phyloP scores from a whole-genome alignment of 2,888 invertebrate species.

The Mythimna ferrago region DNA sequence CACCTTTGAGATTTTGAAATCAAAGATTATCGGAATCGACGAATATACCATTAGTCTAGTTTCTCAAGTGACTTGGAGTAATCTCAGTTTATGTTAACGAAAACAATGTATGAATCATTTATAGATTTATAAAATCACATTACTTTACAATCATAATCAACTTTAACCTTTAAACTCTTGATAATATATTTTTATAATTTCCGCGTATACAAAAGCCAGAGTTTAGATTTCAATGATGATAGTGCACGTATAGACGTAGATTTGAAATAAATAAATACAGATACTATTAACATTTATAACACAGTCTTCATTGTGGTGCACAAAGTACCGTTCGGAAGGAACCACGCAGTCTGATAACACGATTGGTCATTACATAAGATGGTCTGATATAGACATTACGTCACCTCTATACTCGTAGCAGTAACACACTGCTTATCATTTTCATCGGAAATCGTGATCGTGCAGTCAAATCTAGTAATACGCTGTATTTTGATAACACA shows the following conservation, averaged over 20 bases:
- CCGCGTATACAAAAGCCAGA: slow-evolving; percentile 13
- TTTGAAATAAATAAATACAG: slow-evolving; percentile 35
- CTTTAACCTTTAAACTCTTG: slow-evolving; percentile 27
- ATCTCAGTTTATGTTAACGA: slow-evolving; percentile 32
- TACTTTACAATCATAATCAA: slow-evolving; percentile 26
- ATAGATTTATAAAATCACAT: slow-evolving; percentile 42
- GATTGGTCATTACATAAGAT: slow-evolving; percentile 62
- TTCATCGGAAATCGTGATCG: slow-evolving; percentile 47
- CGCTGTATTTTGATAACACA: slow-evolving; percentile 53
- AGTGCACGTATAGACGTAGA: slow-evolving; percentile 28
- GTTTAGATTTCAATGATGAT: slow-evolving; percentile 25
- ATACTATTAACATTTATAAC: slow-evolving; percentile 26
- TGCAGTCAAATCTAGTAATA: slow-evolving; percentile 46
- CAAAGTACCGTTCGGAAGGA: slow-evolving; percentile 38
- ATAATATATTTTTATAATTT: slow-evolving; percentile 28
- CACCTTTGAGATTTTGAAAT: slow-evolving; percentile 30
- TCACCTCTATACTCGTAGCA: slow-evolving; percentile 34
- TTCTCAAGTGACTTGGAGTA: slow-evolving; percentile 44
- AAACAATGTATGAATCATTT: slow-evolving; percentile 51
- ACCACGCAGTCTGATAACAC: slow-evolving; percentile 67
- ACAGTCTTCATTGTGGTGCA: slow-evolving; percentile 36
- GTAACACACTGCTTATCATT: slow-evolving; percentile 55
- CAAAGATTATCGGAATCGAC: slow-evolving; percentile 23
- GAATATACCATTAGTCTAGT: slow-evolving; percentile 40
- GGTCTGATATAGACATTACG: slow-evolving; percentile 53